Base-by-base conservation (phyloP, 2,113 vertebrate species). In the Silurus asotus region DNA sequence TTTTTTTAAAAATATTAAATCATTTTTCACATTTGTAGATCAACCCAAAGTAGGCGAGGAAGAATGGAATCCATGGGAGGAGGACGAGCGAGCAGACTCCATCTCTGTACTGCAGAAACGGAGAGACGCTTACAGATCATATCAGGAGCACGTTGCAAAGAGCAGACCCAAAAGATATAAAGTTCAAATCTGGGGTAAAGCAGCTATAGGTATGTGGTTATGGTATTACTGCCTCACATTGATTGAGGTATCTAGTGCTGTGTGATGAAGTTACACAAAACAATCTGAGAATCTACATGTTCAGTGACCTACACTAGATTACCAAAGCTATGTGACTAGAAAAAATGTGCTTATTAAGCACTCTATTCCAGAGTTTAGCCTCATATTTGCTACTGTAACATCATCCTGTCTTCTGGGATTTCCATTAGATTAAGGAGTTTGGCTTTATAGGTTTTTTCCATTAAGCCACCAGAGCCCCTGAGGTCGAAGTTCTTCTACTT, bases 31-130 rank as follows among this genome's bases (percentile, higher is more conserved):
- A 20, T 58, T 59, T 90, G 8, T 86, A 96, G 95, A 91, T 37
- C 90, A 89, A 20, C 88, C 88, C 13, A 93, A 88, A 88, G 91
- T 86, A 53, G 96, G 95, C 45, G 92, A 92, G 23, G 86, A 89
- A 59, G 96, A 97, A 55, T 99, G 98, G 98, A 99, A 99, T 93
- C 98, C 98, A 0, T 99, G 98, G 97, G 97, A 98, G 91, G 94
- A 70, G 59, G 96, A 98, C 5, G 97, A 99, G 85, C 95, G 94
- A 89, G 94, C 90, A 8, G 94, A 97, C 45, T 95, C 94, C 80
- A 91, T 93, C 80, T 95, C 93, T 82, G 91, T 91, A 28, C 92
- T 94, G 86, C 95, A 94, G 82, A 96, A 93, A 90, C 93, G 94
- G 8, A 95, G 95, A 92, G 94, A 93, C 61, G 92, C 90, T 56